Evolutionary conservation across 2,888 invertebrate genomes (phyloP), one percentile per base, ranked within the genome.

Genomic region (Crocallis elinguaria): DNA sequence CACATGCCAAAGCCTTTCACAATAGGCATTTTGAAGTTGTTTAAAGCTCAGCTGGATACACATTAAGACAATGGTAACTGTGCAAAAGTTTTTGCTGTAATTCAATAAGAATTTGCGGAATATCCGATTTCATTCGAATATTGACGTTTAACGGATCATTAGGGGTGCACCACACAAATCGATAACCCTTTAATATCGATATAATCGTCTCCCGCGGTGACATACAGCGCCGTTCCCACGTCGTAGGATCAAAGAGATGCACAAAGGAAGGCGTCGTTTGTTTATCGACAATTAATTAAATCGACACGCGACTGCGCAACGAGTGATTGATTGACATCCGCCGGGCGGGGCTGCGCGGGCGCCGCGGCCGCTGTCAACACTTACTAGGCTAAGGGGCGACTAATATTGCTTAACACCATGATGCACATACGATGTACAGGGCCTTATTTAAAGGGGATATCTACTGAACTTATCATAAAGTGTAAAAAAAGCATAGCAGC

Each of bases 211-310:
- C 66, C 72, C 60, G 65, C 49, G 14, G 63, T 23, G 57, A 7
- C 60, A 21, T 33, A 12, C 13, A 25, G 23, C 25, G 46, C 38
- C 29, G 37, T 53, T 56, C 62, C 54, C 57, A 55, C 52, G 62
- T 43, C 29, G 43, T 12, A 2, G 39, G 52, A 54, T 48, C 60
- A 62, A 64, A 51, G 66, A 44, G 48, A 43, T 30, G 49, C 16
- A 49, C 62, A 63, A 62, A 55, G 60, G 30, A 52, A 41, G 37
- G 27, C 44, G 42, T 61, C 66, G 73, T 70, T 75, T 75, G 73
- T 71, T 73, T 78, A 75, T 77, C 77, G 79, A 73, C 77, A 73
- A 75, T 72, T 82, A 79, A 77, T 82, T 82, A 82, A 58, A 67
- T 70, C 71, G 83, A 73, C 85, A 84, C 86, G 86, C 75, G 86